These are phyloP conservation scores for Anoplophora glabripennis DNA, from an alignment of 1,140 invertebrate genomes.

Conservation along the genomic window DNA sequence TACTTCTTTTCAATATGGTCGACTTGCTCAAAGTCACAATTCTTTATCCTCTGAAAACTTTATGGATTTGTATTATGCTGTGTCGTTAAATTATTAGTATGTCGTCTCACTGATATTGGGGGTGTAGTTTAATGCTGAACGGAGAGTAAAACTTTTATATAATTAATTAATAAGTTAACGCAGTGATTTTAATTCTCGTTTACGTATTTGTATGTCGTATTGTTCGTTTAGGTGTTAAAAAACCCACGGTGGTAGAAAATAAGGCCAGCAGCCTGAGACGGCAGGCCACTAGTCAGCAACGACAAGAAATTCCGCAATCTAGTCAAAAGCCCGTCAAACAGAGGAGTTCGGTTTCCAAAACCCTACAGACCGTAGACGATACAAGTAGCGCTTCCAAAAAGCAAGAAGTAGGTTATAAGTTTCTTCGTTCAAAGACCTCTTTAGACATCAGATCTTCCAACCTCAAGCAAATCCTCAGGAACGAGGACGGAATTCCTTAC, in stretches of 20 bases:
- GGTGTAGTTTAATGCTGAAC: no score
- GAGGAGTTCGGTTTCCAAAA: neutral
- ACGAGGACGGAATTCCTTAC: slow-evolving; percentile 60
- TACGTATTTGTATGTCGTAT: neutral
- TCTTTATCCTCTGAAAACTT: no score
- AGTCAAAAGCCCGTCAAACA: neutral
- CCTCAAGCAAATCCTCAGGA: slow-evolving; percentile 46
- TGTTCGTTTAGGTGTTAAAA: slow-evolving; percentile 2
- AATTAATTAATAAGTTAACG: no score
- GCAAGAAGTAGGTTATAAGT: slow-evolving; percentile 28
- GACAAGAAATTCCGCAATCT: slow-evolving; percentile 2
- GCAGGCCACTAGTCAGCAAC: slow-evolving; percentile 25
- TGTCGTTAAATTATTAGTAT: no score
- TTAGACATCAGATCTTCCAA: slow-evolving; percentile 51
- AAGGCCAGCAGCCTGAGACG: slow-evolving; percentile 31
- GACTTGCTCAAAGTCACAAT: no score
- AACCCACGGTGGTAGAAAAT: slow-evolving; percentile 24
- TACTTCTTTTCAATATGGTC: no score
- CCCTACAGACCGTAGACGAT: slow-evolving; percentile 16
- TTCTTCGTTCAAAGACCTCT: slow-evolving; percentile 53
- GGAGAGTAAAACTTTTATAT: no score
- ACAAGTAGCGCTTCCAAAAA: slow-evolving; percentile 20
- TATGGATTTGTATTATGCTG: no score
- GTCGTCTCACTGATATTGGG: no score
- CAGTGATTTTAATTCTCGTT: neutral